phyloP scores from a whole-genome alignment of 1,140 invertebrate genomes.

The Adelges cooleyi region DNA sequence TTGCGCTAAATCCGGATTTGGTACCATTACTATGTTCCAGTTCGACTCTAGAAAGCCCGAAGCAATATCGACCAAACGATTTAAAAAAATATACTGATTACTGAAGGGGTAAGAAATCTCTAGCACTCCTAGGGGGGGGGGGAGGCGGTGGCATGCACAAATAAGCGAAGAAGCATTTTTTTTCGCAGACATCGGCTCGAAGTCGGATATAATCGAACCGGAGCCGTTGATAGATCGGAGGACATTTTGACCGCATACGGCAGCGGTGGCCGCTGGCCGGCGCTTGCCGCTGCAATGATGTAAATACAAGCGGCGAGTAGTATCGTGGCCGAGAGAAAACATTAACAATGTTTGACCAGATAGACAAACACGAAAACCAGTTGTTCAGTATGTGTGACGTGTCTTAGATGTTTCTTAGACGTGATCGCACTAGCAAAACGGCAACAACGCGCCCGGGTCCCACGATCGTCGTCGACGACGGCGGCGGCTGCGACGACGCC shows the following conservation, averaged over 20 bases:
- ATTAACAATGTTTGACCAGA: not conserved
- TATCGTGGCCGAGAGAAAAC: not conserved
- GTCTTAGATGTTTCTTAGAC: constrained; percentile 15
- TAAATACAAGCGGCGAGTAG: too few relatives aligned
- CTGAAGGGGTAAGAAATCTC: too few relatives aligned
- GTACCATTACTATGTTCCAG: too few relatives aligned
- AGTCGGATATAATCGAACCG: too few relatives aligned
- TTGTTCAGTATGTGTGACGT: constrained; percentile 9
- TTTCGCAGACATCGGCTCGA: too few relatives aligned
- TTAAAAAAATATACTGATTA: too few relatives aligned
- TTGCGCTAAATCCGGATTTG: too few relatives aligned
- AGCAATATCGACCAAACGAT: too few relatives aligned
- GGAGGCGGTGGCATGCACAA: not conserved
- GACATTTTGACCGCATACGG: not conserved
- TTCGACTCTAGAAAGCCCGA: too few relatives aligned
- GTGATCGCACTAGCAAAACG: constrained; percentile 13
- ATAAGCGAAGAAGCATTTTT: too few relatives aligned
- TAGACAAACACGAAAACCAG: constrained; percentile 15
- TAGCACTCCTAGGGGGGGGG: too few relatives aligned
- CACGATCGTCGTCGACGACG: not conserved
- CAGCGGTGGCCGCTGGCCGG: not conserved
- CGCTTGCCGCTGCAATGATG: too few relatives aligned
- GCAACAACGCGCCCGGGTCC: constrained; percentile 7
- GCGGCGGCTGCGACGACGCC: not conserved
- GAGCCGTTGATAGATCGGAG: not conserved